Evolutionary conservation across 64 coral and sea anemone species (phyloP).

Genomic region (Stichodactyla mertensii): DNA sequence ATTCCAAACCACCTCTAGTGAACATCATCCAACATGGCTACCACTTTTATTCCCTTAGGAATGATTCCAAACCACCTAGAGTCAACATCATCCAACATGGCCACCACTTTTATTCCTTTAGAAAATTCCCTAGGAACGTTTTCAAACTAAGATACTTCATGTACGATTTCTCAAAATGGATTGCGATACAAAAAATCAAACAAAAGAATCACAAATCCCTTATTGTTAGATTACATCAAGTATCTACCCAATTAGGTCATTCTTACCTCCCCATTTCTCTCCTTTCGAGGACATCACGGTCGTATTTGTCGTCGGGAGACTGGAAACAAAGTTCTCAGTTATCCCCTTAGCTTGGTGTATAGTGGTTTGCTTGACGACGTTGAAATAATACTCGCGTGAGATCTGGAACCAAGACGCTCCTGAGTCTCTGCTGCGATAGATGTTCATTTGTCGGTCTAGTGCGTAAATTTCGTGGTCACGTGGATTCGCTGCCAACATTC

Average conservation of each 20-base stretch:
- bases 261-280: conserved; percentile 45
- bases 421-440: conserved; percentile 43
- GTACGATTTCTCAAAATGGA: too few species aligned
- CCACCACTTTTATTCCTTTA: not conserved
- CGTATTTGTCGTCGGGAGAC: conserved; percentile 27
- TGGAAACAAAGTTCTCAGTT: conserved; percentile 42
- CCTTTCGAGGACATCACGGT: conserved; percentile 30
- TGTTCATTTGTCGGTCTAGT: conserved; percentile 51
- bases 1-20: too few species aligned
- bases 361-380: not conserved
- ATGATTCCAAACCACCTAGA: too few species aligned
- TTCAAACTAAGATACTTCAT: too few species aligned
- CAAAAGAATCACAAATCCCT: too few species aligned
- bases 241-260: too few species aligned
- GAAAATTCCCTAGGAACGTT: too few species aligned
- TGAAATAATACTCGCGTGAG: conserved; percentile 26
- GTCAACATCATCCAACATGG: not conserved
- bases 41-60: too few species aligned
- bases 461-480: conserved; percentile 35
- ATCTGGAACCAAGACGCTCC: conserved; percentile 52
- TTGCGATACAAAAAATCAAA: too few species aligned
- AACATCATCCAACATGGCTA: too few species aligned
- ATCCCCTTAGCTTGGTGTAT: conserved; percentile 22
- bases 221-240: too few species aligned
- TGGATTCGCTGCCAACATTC: conserved; percentile 14